A percentile compares a stretch with the other conserved stretches of the same genome.
Evolutionary conservation across 2,888 invertebrate genomes (phyloP).

Genomic region (Subacronicta megacephala): DNA sequence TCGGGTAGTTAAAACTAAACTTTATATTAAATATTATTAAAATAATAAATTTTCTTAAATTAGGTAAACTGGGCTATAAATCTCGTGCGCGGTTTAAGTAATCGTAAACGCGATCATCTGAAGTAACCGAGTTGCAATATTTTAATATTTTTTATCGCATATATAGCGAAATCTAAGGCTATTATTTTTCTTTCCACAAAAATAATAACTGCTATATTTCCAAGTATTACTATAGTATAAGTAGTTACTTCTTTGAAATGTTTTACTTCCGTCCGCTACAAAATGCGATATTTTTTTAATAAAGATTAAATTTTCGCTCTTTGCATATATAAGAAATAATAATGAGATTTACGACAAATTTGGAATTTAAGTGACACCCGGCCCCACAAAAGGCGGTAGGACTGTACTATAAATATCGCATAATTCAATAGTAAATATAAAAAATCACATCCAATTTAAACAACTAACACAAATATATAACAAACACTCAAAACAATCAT

Average conservation of each 20-base stretch:
- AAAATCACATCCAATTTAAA: slow-evolving; percentile 35
- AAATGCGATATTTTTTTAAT: neutral
- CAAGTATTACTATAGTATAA: neutral
- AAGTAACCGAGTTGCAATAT: slow-evolving; percentile 18
- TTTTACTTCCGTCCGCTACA: neutral
- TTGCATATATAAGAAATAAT: slow-evolving; percentile 7
- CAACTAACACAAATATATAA: slow-evolving; percentile 35
- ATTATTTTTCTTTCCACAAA: too few relatives aligned
- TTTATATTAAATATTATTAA: slow-evolving; percentile 38
- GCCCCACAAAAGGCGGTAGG: slow-evolving; percentile 10
- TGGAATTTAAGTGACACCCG: slow-evolving; percentile 7
- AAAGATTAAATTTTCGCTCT: slow-evolving; percentile 16
- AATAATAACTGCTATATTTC: too few relatives aligned
- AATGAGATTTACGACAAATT: slow-evolving; percentile 2
- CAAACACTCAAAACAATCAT: slow-evolving; percentile 38
- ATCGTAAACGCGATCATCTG: slow-evolving; percentile 12
- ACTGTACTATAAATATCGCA: slow-evolving; percentile 9
- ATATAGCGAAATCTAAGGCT: too few relatives aligned
- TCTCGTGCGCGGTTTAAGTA: slow-evolving; percentile 18
- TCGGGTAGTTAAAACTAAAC: slow-evolving; percentile 27
- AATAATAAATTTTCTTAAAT: slow-evolving; percentile 29
- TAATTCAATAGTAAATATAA: slow-evolving; percentile 14
- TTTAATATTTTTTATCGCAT: slow-evolving; percentile 4
- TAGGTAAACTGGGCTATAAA: slow-evolving; percentile 32
- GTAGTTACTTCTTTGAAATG: slow-evolving; percentile 1